phyloP scores from a whole-genome alignment of 2,888 invertebrate species.

The Alviniconcha strummeri region DNA sequence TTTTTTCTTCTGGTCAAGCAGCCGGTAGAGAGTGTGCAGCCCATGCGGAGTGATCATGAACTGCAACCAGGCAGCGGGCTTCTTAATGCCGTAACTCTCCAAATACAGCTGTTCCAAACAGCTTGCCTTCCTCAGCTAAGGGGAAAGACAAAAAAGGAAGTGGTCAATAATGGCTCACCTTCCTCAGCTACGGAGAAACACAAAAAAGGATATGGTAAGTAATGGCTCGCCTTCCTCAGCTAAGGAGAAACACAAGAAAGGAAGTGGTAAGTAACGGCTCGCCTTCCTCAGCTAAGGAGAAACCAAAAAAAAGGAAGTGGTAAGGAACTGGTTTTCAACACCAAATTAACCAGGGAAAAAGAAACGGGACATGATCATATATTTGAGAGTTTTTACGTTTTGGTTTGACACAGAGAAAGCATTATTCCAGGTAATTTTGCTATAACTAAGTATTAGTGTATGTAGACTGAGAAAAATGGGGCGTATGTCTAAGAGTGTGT shows the following conservation, averaged over 20 bases:
- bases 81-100: neutral
- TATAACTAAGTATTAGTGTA: too few relatives aligned
- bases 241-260: neutral
- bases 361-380: too few relatives aligned
- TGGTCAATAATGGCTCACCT: neutral
- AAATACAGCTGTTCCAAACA: slow-evolving; percentile 2
- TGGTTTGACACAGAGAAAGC: too few relatives aligned
- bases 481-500: too few relatives aligned
- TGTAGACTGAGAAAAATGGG: too few relatives aligned
- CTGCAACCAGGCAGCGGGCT: neutral
- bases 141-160: too few relatives aligned
- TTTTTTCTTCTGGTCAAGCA: neutral
- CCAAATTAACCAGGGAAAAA: too few relatives aligned
- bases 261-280: neutral
- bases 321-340: neutral
- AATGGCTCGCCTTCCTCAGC: neutral
- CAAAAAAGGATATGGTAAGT: neutral
- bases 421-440: too few relatives aligned
- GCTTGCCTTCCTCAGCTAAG: neutral
- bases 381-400: too few relatives aligned
- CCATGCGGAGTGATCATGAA: slow-evolving; percentile 6
- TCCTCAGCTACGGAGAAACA: neutral
- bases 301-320: neutral
- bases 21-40: neutral
- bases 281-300: neutral